Evolutionary conservation across 1,140 invertebrate genomes (phyloP), one percentile per base, ranked within the genome.

Genomic region (Atta cephalotes): DNA sequence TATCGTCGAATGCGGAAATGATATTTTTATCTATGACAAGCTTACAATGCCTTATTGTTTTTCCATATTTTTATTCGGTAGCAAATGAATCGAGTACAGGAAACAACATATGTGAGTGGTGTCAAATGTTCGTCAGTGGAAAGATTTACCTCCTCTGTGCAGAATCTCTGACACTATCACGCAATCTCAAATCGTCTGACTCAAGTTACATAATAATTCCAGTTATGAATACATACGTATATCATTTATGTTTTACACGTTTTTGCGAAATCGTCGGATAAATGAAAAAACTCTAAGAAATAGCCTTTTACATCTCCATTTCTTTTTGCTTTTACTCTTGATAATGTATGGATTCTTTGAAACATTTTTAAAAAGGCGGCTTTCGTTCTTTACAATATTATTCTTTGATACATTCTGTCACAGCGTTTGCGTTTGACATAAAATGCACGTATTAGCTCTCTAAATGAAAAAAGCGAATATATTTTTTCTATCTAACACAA

Each of bases 271-370:
- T 51, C 45, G 78, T 70, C 31, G 56, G 49, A 56, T 71, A 71
- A 71, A 76, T 76, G 25, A 25, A 84, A 49, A 84, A 84, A 74
- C 39, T 74, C 35, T 82, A 21, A 31, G 49, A 72, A 81, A n/a
- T 21, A 45, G 31, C 16, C 21, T 70, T 71, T 72, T 58, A 60
- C 14, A 62, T 60, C 18, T 28, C 3, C 45, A 66, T 31, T 45
- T 25, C 21, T 35, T 28, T 82, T 35, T 49, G 14, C 49, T 70
- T 18, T 53, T 51, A 10, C 35, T 60, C 25, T 49, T 53, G 35
- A 7, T n/a, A n/a, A 25, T n/a, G 66, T 28, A 14, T 49, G 21
- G 51, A 71, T 45, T 45, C 35, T 58, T 49, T 14, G 51, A 53
- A 72, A 81, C 31, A 71, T 53, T 70, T 16, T 25, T 10, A 70